A percentile compares a stretch with the other conserved stretches of the same genome.
These are phyloP conservation scores for Sigmodon hispidus DNA, from an alignment of 2,113 vertebrate genomes.

Conservation along the genomic window DNA sequence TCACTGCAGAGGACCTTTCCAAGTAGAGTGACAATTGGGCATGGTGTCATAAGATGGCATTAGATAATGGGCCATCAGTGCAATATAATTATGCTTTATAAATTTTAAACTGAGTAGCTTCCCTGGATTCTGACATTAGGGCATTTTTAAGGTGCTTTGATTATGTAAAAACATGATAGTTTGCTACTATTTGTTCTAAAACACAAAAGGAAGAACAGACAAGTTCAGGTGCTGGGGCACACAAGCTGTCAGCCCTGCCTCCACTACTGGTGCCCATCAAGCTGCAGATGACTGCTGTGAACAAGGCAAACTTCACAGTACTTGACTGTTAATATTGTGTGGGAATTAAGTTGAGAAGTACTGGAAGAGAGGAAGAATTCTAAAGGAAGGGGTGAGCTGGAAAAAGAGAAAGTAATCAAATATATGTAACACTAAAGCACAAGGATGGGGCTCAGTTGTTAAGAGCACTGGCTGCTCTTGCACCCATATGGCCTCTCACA, in stretches of 20 bases:
- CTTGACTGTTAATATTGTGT: background rate
- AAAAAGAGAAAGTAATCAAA: background rate
- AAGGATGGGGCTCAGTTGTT: background rate
- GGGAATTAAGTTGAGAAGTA: background rate
- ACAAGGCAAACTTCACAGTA: background rate
- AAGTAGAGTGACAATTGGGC: background rate
- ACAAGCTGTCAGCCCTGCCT: background rate
- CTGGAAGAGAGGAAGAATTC: background rate
- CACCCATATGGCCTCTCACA: background rate
- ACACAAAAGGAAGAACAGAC: no score
- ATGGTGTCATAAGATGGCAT: constrained; percentile 20
- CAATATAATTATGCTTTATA: constrained; percentile 52
- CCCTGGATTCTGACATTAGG: background rate
- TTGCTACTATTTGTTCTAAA: background rate
- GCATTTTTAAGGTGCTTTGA: background rate
- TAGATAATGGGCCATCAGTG: constrained; percentile 47
- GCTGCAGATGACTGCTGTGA: background rate
- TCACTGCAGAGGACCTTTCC: constrained; percentile 16
- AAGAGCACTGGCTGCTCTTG: background rate
- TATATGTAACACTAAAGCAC: background rate
- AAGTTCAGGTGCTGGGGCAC: background rate
- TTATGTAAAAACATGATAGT: background rate
- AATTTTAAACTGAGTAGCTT: constrained; percentile 54
- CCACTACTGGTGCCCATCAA: no score
- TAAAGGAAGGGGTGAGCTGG: background rate